These are phyloP conservation scores for Dendrocincla tyrannina DNA, from an alignment of 2,797 vertebrate genomes.

Conservation along the genomic window DNA sequence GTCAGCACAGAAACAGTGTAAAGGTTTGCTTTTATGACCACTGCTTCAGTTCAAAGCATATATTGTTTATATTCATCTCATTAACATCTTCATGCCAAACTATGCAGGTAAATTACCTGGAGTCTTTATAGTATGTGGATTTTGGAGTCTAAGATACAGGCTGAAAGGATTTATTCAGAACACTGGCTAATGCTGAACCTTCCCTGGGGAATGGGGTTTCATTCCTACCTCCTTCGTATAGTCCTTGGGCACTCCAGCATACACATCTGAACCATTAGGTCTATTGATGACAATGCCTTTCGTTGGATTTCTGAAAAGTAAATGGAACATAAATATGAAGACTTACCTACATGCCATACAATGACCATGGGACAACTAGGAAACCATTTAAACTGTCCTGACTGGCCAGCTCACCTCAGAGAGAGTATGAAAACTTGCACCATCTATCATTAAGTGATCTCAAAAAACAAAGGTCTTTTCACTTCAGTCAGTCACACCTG, in stretches of 20 bases:
- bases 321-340: neutral
- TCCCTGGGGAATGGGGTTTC: neutral
- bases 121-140: neutral
- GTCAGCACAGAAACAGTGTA: neutral
- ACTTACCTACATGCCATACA: neutral
- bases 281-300: slow-evolving; percentile 91
- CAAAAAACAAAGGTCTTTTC: neutral
- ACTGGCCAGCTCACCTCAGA: neutral
- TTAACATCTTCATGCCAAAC: neutral
- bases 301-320: slow-evolving; percentile 88
- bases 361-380: neutral
- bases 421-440: neutral
- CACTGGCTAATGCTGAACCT: neutral
- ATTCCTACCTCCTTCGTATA: slow-evolving; percentile 85
- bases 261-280: slow-evolving; percentile 92
- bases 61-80: neutral
- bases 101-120: neutral
- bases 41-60: neutral
- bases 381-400: neutral
- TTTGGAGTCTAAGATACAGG: neutral
- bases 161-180: neutral
- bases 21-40: neutral
- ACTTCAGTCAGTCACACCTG: neutral
- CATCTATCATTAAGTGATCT: neutral
- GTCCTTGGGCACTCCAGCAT: slow-evolving; percentile 89